Evolutionary conservation across 35 echinoderm and acorn worm genomes (phyloP), one percentile per base, ranked within the genome.

Genomic region (Patiria miniata): DNA sequence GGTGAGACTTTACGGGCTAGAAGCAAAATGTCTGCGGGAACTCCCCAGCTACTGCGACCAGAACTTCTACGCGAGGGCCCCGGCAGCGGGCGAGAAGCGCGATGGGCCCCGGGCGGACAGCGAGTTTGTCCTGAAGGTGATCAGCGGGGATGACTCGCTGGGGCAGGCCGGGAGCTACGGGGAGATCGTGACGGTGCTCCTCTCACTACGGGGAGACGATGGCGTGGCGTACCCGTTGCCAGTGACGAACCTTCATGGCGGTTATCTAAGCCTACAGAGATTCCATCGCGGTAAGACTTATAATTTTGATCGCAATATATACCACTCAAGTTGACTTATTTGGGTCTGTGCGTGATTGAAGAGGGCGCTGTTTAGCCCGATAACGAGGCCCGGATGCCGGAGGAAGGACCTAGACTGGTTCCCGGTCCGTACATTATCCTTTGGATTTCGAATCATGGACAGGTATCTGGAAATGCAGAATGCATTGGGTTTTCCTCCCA

Each of bases 31-130:
- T 0, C 23, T 34, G 19, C 0, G 16, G 19, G 65, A 73, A 23
- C 65, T 73, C 2, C 65, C 65, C 21, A 73, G 65, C 65, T 73
- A 12, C 65, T 73, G 26, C 16, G 65, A 73, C 65, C 65, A 73
- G 26, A 73, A 73, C 34, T 73, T 73, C 26, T 34, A 73, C 65
- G 29, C 29, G 29, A 36, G 65, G 9, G 65, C 29, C 34, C 8
- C 7, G 10, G 65, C 19, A 15, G n/a, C 2, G 10, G 65, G 26
- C 23, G 65, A 47, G 42, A 47, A 12, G 42, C 21, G 65, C 21
- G 26, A 34, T 26, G 34, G 65, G 29, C 26, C 10, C 14, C 26
- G 26, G n/a, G n/a, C n/a, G n/a, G n/a, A n/a, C n/a, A n/a, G 65
- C 34, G 26, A 73, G 65, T 73, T 73, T 73, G 65, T 73, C 29